Percentiles rank a stretch among this genome's conserved stretches.
phyloP scores from a whole-genome alignment of 2,797 vertebrate genomes.

The Squalus acanthias region DNA sequence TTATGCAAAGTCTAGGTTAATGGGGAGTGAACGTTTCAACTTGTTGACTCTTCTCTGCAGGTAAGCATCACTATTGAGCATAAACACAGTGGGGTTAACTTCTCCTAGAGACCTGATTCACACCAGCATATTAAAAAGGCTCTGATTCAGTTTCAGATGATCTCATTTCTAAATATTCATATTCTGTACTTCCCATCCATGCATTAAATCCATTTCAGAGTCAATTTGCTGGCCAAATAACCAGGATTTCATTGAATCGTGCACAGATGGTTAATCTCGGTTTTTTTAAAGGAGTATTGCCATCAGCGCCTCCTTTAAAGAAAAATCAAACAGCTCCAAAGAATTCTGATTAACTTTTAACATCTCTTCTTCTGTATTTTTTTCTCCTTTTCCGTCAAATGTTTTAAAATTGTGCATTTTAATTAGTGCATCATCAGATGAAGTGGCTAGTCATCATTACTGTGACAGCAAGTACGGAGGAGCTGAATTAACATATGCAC shows the following conservation, averaged over 20 bases:
- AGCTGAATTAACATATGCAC: neutral
- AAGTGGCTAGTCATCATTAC: neutral
- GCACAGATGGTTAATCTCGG: neutral
- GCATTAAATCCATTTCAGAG: slow-evolving; percentile 31
- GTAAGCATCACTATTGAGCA: neutral
- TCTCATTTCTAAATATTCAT: slow-evolving; percentile 23
- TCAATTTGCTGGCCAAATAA: slow-evolving; percentile 17
- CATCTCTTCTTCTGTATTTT: neutral
- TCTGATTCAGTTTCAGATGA: neutral
- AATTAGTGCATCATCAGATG: neutral
- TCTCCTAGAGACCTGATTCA: neutral
- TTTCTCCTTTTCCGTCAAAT: neutral
- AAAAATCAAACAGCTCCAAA: neutral
- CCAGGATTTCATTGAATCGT: neutral
- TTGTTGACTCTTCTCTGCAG: neutral
- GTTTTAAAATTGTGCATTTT: neutral
- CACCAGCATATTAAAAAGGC: neutral
- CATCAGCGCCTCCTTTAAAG: neutral
- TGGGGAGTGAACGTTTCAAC: neutral
- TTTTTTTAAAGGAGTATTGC: slow-evolving; percentile 1
- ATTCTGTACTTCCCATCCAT: slow-evolving; percentile 20
- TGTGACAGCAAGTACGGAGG: neutral
- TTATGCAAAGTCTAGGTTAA: slow-evolving; percentile 10
- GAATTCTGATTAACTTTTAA: neutral
- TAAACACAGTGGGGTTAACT: neutral